A percentile compares a stretch with the other conserved stretches of the same genome.
Evolutionary conservation across 2,797 vertebrate species (phyloP).

Genomic region (Arctocebus calabarensis): DNA sequence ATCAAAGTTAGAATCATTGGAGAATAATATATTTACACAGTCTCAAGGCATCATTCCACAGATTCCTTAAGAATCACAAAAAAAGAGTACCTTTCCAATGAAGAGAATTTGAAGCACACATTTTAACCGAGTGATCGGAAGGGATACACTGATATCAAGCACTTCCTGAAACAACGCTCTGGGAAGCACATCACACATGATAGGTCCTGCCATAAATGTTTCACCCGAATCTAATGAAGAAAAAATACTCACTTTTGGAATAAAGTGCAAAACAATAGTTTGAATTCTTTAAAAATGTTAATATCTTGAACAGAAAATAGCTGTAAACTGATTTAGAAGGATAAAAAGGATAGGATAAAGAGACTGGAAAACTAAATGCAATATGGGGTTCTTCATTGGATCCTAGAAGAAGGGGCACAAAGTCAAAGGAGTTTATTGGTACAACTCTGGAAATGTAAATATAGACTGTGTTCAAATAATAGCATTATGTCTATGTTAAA

Average conservation of each 20-base stretch:
- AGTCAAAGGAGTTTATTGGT: background rate
- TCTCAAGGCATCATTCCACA: background rate
- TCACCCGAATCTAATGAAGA: background rate
- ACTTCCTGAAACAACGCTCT: background rate
- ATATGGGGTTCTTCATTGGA: background rate
- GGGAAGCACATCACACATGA: background rate
- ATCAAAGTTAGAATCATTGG: background rate
- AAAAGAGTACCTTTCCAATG: background rate
- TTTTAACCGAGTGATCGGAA: background rate
- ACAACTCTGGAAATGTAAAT: background rate
- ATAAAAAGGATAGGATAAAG: background rate
- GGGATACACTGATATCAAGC: background rate
- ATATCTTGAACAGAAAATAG: background rate
- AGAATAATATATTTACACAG: background rate
- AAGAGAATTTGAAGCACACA: background rate
- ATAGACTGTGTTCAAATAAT: background rate
- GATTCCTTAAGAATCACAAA: background rate
- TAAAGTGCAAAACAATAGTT: background rate
- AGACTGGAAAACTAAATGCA: background rate
- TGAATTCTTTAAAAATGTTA: background rate
- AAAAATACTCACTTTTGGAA: slow-evolving; percentile 28
- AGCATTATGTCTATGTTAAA: background rate
- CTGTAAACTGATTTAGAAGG: background rate
- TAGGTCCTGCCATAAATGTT: background rate
- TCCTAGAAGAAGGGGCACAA: background rate